phyloP scores from a whole-genome alignment of 2,888 invertebrate genomes.

The Mesoligia furuncula region DNA sequence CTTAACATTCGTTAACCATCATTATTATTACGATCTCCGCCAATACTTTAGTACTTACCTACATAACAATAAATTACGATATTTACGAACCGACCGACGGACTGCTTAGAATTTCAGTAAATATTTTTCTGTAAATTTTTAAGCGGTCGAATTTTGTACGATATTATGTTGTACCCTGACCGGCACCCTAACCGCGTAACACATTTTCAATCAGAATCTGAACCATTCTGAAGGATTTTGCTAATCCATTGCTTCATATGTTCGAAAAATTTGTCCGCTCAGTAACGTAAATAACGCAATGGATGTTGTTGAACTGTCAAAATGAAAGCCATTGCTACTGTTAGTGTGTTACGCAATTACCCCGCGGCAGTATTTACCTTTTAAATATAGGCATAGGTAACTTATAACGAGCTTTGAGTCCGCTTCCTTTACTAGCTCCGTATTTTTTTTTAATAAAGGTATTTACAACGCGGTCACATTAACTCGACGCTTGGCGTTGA shows the following conservation, averaged over 20 bases:
- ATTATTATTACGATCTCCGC: conserved; percentile 26
- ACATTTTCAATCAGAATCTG: not conserved
- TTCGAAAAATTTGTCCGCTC: not conserved
- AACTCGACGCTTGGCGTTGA: no score
- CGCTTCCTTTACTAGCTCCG: not conserved
- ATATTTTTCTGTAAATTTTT: conserved; percentile 25
- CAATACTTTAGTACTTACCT: conserved; percentile 10
- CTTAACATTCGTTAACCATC: conserved; percentile 6
- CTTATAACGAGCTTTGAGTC: conserved; percentile 5
- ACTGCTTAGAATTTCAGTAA: conserved; percentile 29
- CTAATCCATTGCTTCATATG: not conserved
- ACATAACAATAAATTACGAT: conserved; percentile 39
- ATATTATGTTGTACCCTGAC: conserved; percentile 1
- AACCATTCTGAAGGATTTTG: not conserved
- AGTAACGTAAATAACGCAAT: not conserved
- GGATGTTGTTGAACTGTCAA: not conserved
- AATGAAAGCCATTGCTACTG: not conserved
- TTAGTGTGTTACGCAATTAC: not conserved
- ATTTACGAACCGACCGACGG: conserved; percentile 37
- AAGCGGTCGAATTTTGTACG: conserved; percentile 18
- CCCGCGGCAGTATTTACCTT: not conserved
- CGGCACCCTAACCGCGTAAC: not conserved
- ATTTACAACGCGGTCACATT: no score
- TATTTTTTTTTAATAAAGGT: not conserved
- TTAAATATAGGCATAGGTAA: not conserved